Percentiles rank a stretch among this genome's conserved stretches.
Evolutionary conservation across 2,888 invertebrate species (phyloP).

Genomic region (Xanthostigma xanthostigma): DNA sequence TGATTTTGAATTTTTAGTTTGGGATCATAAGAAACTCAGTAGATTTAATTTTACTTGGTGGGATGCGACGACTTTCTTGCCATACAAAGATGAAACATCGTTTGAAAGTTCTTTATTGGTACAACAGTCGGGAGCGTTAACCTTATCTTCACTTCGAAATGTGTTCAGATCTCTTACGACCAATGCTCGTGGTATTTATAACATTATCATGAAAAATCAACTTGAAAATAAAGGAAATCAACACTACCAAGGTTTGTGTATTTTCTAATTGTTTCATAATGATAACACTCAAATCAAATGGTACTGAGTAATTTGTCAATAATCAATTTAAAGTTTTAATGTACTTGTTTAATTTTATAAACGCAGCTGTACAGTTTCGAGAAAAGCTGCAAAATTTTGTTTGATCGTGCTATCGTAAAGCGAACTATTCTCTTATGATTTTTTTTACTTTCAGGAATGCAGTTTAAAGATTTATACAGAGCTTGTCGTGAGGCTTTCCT

Average conservation of each 20-base stretch:
- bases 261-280: constrained; percentile 9
- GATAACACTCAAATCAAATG: too few species aligned
- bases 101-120: constrained; percentile 74
- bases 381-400: not conserved
- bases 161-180: constrained; percentile 81
- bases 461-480: constrained; percentile 77
- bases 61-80: constrained; percentile 72
- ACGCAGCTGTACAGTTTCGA: not conserved
- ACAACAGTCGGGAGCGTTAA: constrained; percentile 60
- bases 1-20: constrained; percentile 42
- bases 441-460: constrained; percentile 45
- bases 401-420: too few species aligned
- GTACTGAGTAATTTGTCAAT: too few species aligned
- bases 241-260: constrained; percentile 54
- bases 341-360: not conserved
- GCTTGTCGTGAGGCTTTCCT: constrained; percentile 77
- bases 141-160: constrained; percentile 73
- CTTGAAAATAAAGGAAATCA: constrained; percentile 54
- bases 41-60: constrained; percentile 84
- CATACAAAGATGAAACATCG: constrained; percentile 72
- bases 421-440: too few species aligned
- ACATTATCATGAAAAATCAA: constrained; percentile 68
- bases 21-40: constrained; percentile 75
- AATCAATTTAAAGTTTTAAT: too few species aligned
- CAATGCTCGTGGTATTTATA: constrained; percentile 76